Evolutionary conservation across 2,113 vertebrate species (phyloP).

Genomic region (Etheostoma spectabile): DNA sequence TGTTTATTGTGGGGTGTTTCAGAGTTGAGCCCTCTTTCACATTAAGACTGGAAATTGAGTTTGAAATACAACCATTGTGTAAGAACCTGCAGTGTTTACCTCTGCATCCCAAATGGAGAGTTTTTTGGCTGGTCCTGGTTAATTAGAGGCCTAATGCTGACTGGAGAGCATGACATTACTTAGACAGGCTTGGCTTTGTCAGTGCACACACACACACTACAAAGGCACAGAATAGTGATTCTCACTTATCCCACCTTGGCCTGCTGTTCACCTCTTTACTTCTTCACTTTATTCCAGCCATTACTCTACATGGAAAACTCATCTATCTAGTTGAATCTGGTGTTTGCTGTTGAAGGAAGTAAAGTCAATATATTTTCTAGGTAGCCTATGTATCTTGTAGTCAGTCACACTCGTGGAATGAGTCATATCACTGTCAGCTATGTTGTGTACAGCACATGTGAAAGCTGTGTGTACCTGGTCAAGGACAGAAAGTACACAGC

Average conservation of each 20-base stretch:
- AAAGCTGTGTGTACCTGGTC: not conserved
- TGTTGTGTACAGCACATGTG: not conserved
- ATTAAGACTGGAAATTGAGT: conserved; percentile 23
- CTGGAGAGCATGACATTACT: conserved; percentile 57
- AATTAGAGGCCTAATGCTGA: conserved; percentile 60
- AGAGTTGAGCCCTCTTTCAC: conserved; percentile 14
- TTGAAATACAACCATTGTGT: conserved; percentile 36
- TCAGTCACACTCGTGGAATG: not conserved
- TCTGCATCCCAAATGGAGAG: conserved; percentile 40
- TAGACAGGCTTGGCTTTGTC: conserved; percentile 35
- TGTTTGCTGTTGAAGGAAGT: not conserved
- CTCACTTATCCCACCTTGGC: conserved; percentile 17
- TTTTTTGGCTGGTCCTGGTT: conserved; percentile 37
- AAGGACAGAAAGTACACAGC: conserved; percentile 15
- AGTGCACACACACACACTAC: conserved; percentile 12
- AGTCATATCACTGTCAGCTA: not conserved
- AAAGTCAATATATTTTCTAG: not conserved
- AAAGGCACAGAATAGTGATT: conserved; percentile 20
- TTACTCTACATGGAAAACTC: not conserved
- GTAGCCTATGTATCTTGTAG: conserved; percentile 4
- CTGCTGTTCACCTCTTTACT: conserved; percentile 6
- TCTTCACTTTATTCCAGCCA: not conserved
- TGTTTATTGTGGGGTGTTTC: conserved; percentile 28
- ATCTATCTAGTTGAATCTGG: not conserved
- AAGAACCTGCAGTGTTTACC: conserved; percentile 48